phyloP scores from a whole-genome alignment of 2,888 invertebrate species.

The Nesidiocoris tenuis region DNA sequence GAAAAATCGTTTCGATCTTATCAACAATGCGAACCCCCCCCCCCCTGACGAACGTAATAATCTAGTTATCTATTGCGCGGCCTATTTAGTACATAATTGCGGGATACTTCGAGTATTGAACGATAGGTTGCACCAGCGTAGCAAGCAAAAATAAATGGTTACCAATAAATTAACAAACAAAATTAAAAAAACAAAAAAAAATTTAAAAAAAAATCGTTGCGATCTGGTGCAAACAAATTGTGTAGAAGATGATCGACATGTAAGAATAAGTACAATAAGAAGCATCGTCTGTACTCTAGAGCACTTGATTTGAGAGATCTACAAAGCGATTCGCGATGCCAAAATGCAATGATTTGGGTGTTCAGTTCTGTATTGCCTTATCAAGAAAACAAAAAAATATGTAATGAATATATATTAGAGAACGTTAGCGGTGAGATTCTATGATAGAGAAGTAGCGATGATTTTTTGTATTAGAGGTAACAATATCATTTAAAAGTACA shows the following conservation, averaged over 20 bases:
- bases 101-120: background rate
- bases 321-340: background rate
- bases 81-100: background rate
- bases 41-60: background rate
- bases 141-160: background rate
- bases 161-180: background rate
- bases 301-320: background rate
- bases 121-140: background rate
- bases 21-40: no score
- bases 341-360: conserved; percentile 30
- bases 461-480: conserved; percentile 17
- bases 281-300: background rate
- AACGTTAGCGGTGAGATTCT: conserved; percentile 1
- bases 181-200: no score
- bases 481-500: background rate
- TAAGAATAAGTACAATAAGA: background rate
- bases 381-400: conserved; percentile 26
- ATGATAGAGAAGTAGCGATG: background rate
- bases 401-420: conserved; percentile 16
- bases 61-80: background rate
- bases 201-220: no score
- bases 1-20: no score
- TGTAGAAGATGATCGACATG: background rate
- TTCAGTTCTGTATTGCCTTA: conserved; percentile 47
- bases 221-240: no score